A percentile compares a stretch with the other conserved stretches of the same genome.
These are phyloP conservation scores for Rhinogobio ventralis DNA, from an alignment of 2,797 vertebrate species.

Conservation along the genomic window DNA sequence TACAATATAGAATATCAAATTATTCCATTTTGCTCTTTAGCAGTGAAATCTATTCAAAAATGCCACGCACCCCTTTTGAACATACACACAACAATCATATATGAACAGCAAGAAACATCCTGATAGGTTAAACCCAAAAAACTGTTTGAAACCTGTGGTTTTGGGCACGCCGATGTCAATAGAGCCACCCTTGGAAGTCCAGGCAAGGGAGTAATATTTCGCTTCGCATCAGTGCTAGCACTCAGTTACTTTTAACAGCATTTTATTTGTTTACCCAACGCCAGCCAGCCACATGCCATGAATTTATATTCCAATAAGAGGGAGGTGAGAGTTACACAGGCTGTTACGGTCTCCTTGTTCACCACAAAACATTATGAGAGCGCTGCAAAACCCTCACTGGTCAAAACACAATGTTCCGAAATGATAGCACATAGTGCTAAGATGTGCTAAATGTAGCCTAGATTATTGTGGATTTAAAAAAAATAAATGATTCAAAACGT, in stretches of 20 bases:
- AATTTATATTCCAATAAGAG: slow-evolving; percentile 59
- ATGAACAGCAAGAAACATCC: background rate
- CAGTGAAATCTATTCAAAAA: slow-evolving; percentile 5
- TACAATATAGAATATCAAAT: slow-evolving; percentile 9
- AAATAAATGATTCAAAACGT: background rate
- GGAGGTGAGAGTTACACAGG: slow-evolving; percentile 50
- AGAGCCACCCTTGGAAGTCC: slow-evolving; percentile 16
- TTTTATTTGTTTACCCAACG: slow-evolving; percentile 55
- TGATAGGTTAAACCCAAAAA: slow-evolving; percentile 20
- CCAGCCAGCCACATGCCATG: slow-evolving; percentile 42
- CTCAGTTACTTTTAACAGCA: slow-evolving; percentile 51
- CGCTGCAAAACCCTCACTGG: slow-evolving; percentile 27
- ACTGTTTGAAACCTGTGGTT: slow-evolving; percentile 26
- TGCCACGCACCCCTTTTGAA: background rate
- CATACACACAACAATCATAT: background rate
- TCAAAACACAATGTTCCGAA: background rate
- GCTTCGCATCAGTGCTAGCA: slow-evolving; percentile 42
- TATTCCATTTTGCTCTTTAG: slow-evolving; percentile 2
- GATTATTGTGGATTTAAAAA: background rate
- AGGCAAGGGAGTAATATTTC: slow-evolving; percentile 27
- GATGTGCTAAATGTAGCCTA: background rate
- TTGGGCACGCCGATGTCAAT: slow-evolving; percentile 33
- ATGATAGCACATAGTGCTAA: background rate
- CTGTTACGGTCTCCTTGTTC: slow-evolving; percentile 29
- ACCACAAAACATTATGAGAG: slow-evolving; percentile 20